A percentile compares a stretch with the other conserved stretches of the same genome.
phyloP scores from a whole-genome alignment of 2,113 vertebrate species.

The Tachysurus fulvidraco region DNA sequence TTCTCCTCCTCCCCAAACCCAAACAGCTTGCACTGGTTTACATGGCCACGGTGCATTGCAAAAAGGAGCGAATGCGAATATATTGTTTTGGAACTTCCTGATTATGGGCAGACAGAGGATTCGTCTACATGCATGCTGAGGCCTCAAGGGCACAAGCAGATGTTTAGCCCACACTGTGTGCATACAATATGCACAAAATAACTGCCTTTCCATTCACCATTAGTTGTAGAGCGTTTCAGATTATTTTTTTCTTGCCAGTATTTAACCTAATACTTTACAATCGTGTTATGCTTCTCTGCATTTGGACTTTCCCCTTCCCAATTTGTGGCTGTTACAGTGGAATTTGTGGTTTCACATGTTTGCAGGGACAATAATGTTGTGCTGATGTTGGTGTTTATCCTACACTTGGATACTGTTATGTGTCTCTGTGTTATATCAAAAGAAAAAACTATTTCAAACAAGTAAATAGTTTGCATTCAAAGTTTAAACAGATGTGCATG shows the following conservation, averaged over 20 bases:
- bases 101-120: slow-evolving; percentile 40
- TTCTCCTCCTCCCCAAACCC: background rate
- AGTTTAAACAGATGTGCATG: slow-evolving; percentile 20
- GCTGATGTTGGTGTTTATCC: slow-evolving; percentile 11
- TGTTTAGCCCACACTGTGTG: slow-evolving; percentile 23
- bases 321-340: background rate
- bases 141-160: slow-evolving; percentile 33
- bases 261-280: slow-evolving; percentile 15
- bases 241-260: background rate
- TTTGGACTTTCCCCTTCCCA: slow-evolving; percentile 7
- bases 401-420: background rate
- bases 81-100: slow-evolving; percentile 50
- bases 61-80: slow-evolving; percentile 37
- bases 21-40: slow-evolving; percentile 47
- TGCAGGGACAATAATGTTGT: background rate
- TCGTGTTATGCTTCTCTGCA: background rate
- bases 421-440: slow-evolving; percentile 7
- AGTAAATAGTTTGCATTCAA: slow-evolving; percentile 10
- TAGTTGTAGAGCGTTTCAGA: slow-evolving; percentile 15
- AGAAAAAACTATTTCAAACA: slow-evolving; percentile 16
- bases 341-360: slow-evolving; percentile 4
- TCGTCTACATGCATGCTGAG: slow-evolving; percentile 5
- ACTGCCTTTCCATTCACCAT: slow-evolving; percentile 11
- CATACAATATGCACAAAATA: slow-evolving; percentile 4
- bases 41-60: slow-evolving; percentile 27